Conservation (phyloP, 2,113 vertebrate genomes). For the Amphilophus citrinellus region DNA sequence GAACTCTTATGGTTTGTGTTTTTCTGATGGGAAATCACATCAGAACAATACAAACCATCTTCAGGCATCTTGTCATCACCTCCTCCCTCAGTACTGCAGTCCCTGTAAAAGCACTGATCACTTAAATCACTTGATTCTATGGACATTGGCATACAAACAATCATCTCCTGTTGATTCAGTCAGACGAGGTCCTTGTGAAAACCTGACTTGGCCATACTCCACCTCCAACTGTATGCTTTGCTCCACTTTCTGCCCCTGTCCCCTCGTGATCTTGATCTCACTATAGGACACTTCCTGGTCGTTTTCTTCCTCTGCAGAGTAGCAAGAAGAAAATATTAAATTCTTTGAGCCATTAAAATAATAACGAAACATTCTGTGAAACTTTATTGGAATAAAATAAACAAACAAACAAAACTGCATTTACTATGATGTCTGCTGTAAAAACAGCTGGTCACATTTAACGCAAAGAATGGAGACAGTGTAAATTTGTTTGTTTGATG, state of each 20-base stretch:
- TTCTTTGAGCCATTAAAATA: too few species aligned
- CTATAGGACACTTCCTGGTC: constrained; percentile 50
- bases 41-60: too few species aligned
- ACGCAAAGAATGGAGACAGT: too few species aligned
- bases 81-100: too few species aligned
- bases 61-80: too few species aligned
- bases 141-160: constrained; percentile 35
- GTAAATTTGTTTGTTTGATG: too few species aligned
- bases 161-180: background rate
- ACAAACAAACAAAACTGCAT: too few species aligned
- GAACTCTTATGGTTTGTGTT: background rate
- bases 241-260: background rate
- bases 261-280: constrained; percentile 17
- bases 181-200: constrained; percentile 3
- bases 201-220: constrained; percentile 65
- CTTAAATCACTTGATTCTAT: background rate
- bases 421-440: too few species aligned
- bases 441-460: too few species aligned
- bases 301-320: background rate
- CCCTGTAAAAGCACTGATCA: too few species aligned
- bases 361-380: too few species aligned
- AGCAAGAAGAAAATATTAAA: background rate
- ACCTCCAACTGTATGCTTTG: constrained; percentile 21
- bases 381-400: too few species aligned
- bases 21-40: background rate